These are phyloP conservation scores for Myripristis jacobus DNA, from an alignment of 2,797 vertebrate genomes.

Conservation along the genomic window DNA sequence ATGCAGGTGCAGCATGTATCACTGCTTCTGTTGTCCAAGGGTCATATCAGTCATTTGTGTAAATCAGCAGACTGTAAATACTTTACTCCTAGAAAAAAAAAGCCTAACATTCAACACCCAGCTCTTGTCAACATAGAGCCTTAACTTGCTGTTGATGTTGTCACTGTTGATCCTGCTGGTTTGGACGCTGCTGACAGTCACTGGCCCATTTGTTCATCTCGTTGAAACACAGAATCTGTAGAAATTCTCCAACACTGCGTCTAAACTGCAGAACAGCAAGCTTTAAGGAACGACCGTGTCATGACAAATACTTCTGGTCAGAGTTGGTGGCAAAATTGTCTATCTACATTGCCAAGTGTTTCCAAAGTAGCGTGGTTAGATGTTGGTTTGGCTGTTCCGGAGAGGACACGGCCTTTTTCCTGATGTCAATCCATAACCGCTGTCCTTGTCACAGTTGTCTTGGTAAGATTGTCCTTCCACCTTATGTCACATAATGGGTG, in stretches of 20 bases:
- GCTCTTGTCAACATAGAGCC: constrained; percentile 1
- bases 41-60: neutral
- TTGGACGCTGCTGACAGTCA: no score
- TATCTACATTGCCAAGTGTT: neutral
- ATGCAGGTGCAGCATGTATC: constrained; percentile 9
- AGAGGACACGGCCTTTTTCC: constrained; percentile 5
- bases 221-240: no score
- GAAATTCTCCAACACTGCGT: neutral
- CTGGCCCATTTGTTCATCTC: no score
- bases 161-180: no score
- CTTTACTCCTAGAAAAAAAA: constrained; percentile 15
- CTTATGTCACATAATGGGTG: no score
- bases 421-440: neutral
- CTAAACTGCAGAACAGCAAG: neutral
- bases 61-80: constrained; percentile 13
- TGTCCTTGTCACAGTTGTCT: constrained; percentile 13
- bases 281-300: neutral
- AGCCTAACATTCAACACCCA: neutral
- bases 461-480: neutral
- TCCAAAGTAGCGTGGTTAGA: neutral
- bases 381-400: constrained; percentile 4
- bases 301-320: neutral
- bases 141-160: neutral
- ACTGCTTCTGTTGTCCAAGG: neutral
- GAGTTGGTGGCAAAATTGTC: neutral